Base-by-base conservation (phyloP, 2,888 invertebrate genomes). In the Yponomeuta malinellus region DNA sequence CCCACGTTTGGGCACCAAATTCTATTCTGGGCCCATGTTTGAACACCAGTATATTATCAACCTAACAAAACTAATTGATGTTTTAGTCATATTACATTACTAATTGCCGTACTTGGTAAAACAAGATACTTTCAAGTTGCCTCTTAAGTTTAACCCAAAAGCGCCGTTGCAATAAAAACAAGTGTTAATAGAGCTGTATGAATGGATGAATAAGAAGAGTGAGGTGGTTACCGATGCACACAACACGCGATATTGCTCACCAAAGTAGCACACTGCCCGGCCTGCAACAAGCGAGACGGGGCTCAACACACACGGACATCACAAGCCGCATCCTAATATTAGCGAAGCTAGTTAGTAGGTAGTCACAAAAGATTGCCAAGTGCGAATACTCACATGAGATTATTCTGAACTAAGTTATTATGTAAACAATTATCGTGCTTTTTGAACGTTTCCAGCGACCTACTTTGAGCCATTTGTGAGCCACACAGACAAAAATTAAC, bases 241-340 rank as follows among this genome's bases (percentile, higher is more conserved):
- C 96, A 96, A 96, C 96, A 96, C 96, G 96, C 96, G 95, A 95
- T 95, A 96, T 96, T 96, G 96, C 96, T 96, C 96, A 96, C 96
- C 96, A 96, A 95, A 95, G 96, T 96, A 95, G 96, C 96, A 95
- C 96, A 96, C 95, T 95, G 96, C 94, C 96, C 96, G 95, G 96
- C 96, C 96, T 96, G 96, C 93, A 91, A 92, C 91, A 91, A 92
- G 90, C 90, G 83, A 88, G 85, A 89, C 82, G 80, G 81, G 91
- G 87, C 87, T 84, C 72, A 81, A 85, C 86, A 88, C 89, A 86
- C 86, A 78, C 78, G 75, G 84, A 79, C 74, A 79, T 76, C 23
- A 68, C 48, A 71, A 64, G 64, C 68, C 48, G 48, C 52, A 29
- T 29, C 23, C 4, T 3, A 68, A 9, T 48, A 74, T 71, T 72